These are phyloP conservation scores for Heterochromis multidens DNA, from an alignment of 2,113 vertebrate species.

Conservation along the genomic window DNA sequence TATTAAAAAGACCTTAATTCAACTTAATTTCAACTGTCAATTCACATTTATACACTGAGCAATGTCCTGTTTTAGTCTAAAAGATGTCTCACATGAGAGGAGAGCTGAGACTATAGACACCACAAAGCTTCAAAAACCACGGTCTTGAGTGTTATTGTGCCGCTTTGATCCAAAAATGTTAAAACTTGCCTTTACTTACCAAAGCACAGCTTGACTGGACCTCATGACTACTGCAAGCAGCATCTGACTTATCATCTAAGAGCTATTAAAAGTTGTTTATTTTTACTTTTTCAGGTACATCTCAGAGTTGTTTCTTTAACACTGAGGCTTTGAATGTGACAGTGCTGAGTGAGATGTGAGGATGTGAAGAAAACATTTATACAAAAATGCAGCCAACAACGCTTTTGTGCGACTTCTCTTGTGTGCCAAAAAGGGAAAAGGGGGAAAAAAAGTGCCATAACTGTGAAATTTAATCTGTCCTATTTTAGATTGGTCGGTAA, in stretches of 20 bases:
- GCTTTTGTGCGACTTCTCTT: constrained; percentile 13
- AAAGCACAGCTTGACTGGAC: constrained; percentile 2
- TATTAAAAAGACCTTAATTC: background rate
- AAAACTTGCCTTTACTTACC: background rate
- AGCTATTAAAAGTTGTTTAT: constrained; percentile 36
- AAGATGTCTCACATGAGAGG: background rate
- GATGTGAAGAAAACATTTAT: constrained; percentile 3
- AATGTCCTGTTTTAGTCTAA: background rate
- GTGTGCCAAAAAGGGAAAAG: background rate
- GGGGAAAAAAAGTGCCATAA: background rate
- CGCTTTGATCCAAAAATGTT: background rate
- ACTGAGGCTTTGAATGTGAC: constrained; percentile 26
- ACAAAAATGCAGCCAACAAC: constrained; percentile 10
- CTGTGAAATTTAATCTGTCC: constrained; percentile 54
- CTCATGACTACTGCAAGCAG: background rate
- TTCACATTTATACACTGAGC: background rate
- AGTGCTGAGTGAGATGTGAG: constrained; percentile 10
- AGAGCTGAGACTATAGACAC: background rate
- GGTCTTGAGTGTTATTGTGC: background rate
- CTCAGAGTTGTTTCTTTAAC: constrained; percentile 3
- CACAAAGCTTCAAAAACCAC: background rate
- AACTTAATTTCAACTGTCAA: background rate
- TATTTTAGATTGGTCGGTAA: constrained; percentile 49
- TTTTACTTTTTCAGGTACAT: constrained; percentile 7
- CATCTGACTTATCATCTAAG: constrained; percentile 15